Base-by-base conservation (phyloP, 2,113 vertebrate species). In the Riparia riparia region DNA sequence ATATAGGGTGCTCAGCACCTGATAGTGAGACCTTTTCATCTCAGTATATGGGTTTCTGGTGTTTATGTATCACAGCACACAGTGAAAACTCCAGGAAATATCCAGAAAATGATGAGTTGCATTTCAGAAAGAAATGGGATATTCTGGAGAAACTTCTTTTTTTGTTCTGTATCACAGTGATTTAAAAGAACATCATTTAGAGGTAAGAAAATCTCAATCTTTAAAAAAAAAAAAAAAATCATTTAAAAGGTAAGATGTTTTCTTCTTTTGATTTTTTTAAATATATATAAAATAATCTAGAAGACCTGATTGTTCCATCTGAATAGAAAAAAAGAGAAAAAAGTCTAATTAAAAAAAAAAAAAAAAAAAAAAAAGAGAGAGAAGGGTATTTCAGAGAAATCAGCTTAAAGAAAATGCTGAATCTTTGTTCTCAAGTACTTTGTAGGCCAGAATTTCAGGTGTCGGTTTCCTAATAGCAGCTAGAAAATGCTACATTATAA, bases 1-100 rank as follows among this genome's bases (percentile, higher is more conserved):
- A 15, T 28, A 14, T 8, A 28, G 21, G 20, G 12, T 6, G 4
- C 16, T 81, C 28, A 44, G 73, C 4, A 22, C 8, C 26, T 60
- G 7, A 4, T 12, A 60, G 7, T 25, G 22, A 72, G 31, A 39
- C 3, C 10, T 81, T 63, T 84, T 71, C 28, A 42, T 61, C 26
- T 41, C 41, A 12, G 21, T 18, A 7, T 20, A 7, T 45, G 25
- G 5, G 3, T 49, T 68, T 90, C 28, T 86, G 37, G 26, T 41
- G 12, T 12, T 86, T 29, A 9, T 44, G 2, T 50, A 28, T 84
- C 8, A 11, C 4, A 63, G 37, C 3, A 41, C 4, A 8, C 0
- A 2, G 16, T 37, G 61, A 68, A 73, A 95, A 3, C 12, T 10
- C 4, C 17, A 17, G 1, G 1, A 9, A 41, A 24, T 71, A 72